These are phyloP conservation scores for Spodoptera litura DNA, from an alignment of 1,140 invertebrate genomes.

Conservation along the genomic window DNA sequence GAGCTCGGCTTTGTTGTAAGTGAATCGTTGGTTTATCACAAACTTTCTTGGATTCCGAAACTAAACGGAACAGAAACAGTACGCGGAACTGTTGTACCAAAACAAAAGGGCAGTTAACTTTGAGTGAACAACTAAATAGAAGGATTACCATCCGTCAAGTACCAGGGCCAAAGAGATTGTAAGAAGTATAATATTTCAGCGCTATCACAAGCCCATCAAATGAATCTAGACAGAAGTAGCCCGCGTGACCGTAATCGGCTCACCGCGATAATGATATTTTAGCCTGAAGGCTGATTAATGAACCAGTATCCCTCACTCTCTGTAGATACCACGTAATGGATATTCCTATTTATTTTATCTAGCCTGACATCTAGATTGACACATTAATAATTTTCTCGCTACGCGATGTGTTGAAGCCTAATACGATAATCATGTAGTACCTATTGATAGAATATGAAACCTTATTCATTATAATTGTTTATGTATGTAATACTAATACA, in stretches of 20 bases:
- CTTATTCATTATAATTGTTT: too few relatives aligned
- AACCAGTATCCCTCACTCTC: background rate
- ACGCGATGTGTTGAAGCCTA: too few relatives aligned
- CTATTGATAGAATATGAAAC: too few relatives aligned
- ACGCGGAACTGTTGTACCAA: constrained; percentile 5
- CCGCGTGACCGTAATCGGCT: background rate
- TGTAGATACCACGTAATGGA: background rate
- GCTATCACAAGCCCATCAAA: constrained; percentile 1
- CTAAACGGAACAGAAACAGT: constrained; percentile 3
- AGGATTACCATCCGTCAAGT: constrained; percentile 5
- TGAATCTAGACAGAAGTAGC: constrained; percentile 13
- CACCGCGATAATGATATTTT: constrained; percentile 9
- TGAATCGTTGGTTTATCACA: constrained; percentile 21
- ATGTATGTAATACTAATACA: too few relatives aligned
- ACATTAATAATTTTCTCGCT: too few relatives aligned
- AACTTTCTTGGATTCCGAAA: constrained; percentile 1
- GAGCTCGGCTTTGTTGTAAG: constrained; percentile 17
- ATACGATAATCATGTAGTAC: too few relatives aligned
- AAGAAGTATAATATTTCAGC: constrained; percentile 13
- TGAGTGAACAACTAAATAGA: background rate
- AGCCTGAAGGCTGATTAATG: constrained; percentile 12
- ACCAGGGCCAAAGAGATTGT: background rate
- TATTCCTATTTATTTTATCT: too few relatives aligned
- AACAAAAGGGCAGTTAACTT: constrained; percentile 25
- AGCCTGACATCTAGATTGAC: too few relatives aligned